phyloP scores from a whole-genome alignment of 1,140 invertebrate species.

The Eurosta solidaginis region DNA sequence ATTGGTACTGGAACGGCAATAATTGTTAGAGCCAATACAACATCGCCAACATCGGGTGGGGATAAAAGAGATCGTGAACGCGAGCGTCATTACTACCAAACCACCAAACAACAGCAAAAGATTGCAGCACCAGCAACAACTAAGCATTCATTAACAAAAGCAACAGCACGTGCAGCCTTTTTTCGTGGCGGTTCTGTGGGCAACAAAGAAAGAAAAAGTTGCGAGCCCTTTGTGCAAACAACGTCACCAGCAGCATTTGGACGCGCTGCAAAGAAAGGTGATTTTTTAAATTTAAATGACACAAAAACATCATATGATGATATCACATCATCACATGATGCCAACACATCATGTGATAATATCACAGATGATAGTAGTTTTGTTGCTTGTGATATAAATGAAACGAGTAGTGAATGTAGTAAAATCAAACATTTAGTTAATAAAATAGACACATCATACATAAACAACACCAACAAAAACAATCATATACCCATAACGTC shows the following conservation, averaged over 20 bases:
- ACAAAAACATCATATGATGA: background rate
- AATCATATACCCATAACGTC: slow-evolving; percentile 25
- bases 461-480: slow-evolving; percentile 32
- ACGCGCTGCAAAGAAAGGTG: slow-evolving; percentile 53
- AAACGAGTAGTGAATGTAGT: background rate
- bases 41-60: slow-evolving; percentile 24
- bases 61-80: background rate
- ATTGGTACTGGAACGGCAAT: background rate
- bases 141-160: no score
- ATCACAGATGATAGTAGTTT: background rate
- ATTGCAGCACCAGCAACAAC: background rate
- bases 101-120: background rate
- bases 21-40: background rate
- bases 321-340: slow-evolving; percentile 30
- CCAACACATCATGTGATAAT: background rate
- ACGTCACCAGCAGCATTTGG: slow-evolving; percentile 49
- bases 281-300: slow-evolving; percentile 39
- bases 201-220: slow-evolving; percentile 35
- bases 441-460: background rate
- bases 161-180: slow-evolving; percentile 39
- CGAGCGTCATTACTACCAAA: background rate
- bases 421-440: background rate
- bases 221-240: slow-evolving; percentile 49
- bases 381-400: background rate
- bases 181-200: slow-evolving; percentile 54